Conservation (phyloP, 2,113 vertebrate genomes). For the Propithecus coquereli region DNA sequence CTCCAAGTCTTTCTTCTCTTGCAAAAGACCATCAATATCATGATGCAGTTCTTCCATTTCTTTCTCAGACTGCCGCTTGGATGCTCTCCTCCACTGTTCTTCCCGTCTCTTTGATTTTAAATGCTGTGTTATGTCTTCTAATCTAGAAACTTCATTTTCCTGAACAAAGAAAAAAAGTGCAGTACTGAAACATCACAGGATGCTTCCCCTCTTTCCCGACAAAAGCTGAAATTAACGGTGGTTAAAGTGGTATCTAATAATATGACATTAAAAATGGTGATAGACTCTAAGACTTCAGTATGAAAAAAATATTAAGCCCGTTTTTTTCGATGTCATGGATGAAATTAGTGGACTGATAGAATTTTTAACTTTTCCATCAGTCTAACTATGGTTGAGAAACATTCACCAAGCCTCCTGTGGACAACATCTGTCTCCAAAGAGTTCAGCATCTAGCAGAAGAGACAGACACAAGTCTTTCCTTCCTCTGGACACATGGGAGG, state of each 20-base stretch:
- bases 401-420: background rate
- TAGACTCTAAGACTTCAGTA: background rate
- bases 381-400: background rate
- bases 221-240: constrained; percentile 8
- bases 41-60: constrained; percentile 72
- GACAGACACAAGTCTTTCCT: background rate
- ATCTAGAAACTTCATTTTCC: constrained; percentile 83
- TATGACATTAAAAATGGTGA: background rate
- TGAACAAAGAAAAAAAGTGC: constrained; percentile 37
- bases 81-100: constrained; percentile 55
- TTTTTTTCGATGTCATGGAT: background rate
- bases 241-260: background rate
- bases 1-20: constrained; percentile 81
- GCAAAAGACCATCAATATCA: constrained; percentile 76
- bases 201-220: background rate
- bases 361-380: background rate
- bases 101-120: constrained; percentile 76
- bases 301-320: constrained; percentile 28
- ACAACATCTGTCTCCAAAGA: background rate
- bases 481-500: background rate
- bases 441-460: background rate
- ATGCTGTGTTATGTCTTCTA: constrained; percentile 80
- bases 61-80: constrained; percentile 53
- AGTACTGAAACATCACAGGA: background rate
- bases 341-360: background rate